A percentile compares a stretch with the other conserved stretches of the same genome.
These are phyloP conservation scores for Eledona agricola DNA, from an alignment of 2,888 invertebrate species.

Conservation along the genomic window DNA sequence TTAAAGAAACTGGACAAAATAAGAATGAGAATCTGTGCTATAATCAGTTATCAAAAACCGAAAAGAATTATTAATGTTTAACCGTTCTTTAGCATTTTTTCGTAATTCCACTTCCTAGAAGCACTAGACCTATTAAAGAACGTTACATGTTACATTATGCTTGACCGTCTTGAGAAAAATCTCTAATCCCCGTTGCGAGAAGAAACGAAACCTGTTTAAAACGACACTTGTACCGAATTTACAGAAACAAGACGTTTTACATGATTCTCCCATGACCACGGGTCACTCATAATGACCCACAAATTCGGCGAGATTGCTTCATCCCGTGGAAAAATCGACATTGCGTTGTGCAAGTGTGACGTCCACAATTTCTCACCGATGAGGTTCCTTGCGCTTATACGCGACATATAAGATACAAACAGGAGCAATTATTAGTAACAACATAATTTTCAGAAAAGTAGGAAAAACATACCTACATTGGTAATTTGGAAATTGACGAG, in stretches of 20 bases:
- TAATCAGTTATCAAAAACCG: constrained; percentile 6
- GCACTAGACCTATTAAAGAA: constrained; percentile 39
- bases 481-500: constrained; percentile 50
- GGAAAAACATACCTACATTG: constrained; percentile 4
- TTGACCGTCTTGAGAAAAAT: constrained; percentile 20
- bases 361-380: too few species aligned
- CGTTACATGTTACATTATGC: constrained; percentile 23
- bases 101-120: constrained; percentile 22
- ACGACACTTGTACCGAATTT: constrained; percentile 43
- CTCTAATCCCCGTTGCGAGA: constrained; percentile 12
- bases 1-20: constrained; percentile 11
- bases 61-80: too few species aligned
- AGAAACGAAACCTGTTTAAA: constrained; percentile 41
- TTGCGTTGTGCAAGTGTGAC: not conserved
- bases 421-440: constrained; percentile 12
- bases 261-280: constrained; percentile 51
- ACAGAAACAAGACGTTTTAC: too few species aligned
- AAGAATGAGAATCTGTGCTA: not conserved
- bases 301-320: constrained; percentile 40
- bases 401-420: too few species aligned
- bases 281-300: constrained; percentile 47
- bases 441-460: constrained; percentile 13
- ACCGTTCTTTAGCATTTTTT: too few species aligned
- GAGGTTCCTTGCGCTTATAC: too few species aligned
- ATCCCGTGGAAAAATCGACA: constrained; percentile 13